Evolutionary conservation across 2,888 invertebrate genomes (phyloP), one percentile per base, ranked within the genome.

Genomic region (Eubasilissa splendida): DNA sequence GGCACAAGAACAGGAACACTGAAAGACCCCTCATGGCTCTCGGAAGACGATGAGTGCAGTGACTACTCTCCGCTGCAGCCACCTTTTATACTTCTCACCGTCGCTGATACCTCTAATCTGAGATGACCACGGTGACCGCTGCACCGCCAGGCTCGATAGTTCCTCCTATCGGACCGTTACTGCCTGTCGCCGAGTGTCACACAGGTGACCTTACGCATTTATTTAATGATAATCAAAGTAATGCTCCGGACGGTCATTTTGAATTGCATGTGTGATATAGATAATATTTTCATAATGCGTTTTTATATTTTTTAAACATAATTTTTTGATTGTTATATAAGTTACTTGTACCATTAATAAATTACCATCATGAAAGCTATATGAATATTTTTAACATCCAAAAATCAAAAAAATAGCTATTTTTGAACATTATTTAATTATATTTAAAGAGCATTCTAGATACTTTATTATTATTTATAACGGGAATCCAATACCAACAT

Each of bases 1-100:
- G 50, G 77, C 70, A 76, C 73, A 83, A 80, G 80, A 84, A 84
- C 77, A 83, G 59, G 82, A 83, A 84, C 58, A 73, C 81, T 68
- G 76, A 73, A 42, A 83, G 77, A 79, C 79, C 78, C 82, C 79
- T 84, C 84, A 84, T 84, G 79, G 81, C 74, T 68, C 60, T 22
- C 33, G 54, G 52, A 59, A 42, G 77, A 53, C 60, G 31, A 80
- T 66, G 74, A 80, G 70, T 77, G 75, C 56, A 77, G 74, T 77
- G 53, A 33, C 68, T 52, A 53, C 4, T 11, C 10, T 54, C 71
- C 42, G 68, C 53, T 33, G 14, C n/a, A 10, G 5, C 50, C 53
- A 14, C 71, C 70, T 79, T 80, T 68, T 79, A 79, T 78, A 78
- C 63, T 14, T 42, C 70, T 53, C 33, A 14, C n/a, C 42, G 12